phyloP scores from a whole-genome alignment of 2,888 invertebrate species.

The Drosophila demipolita region DNA sequence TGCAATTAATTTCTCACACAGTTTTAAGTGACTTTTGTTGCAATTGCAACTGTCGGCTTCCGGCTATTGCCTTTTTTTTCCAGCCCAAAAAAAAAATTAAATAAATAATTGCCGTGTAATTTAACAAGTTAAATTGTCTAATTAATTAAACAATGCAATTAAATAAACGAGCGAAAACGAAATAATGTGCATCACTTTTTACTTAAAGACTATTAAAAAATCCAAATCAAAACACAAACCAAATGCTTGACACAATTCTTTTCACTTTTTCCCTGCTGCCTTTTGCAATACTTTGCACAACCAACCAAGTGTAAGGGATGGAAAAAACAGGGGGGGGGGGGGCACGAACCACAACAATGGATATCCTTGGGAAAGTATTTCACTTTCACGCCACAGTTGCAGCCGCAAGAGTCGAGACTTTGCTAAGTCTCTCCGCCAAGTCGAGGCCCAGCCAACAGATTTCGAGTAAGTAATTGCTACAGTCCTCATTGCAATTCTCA shows the following conservation, averaged over 20 bases:
- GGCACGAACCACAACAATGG: constrained; percentile 67
- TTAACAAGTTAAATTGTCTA: constrained; percentile 18
- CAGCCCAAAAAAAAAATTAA: constrained; percentile 1
- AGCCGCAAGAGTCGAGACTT: constrained; percentile 62
- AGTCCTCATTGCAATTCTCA: constrained; percentile 51
- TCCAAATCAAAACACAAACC: constrained; percentile 57
- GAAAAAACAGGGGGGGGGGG: background rate
- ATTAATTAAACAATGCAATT: constrained; percentile 11
- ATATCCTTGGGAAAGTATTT: constrained; percentile 74
- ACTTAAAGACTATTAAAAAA: constrained; percentile 35
- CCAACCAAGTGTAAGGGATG: constrained; percentile 23
- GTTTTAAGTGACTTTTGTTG: constrained; percentile 55
- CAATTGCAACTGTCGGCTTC: constrained; percentile 3
- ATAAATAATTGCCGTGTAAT: constrained; percentile 10
- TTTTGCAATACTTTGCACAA: constrained; percentile 51
- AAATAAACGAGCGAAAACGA: background rate
- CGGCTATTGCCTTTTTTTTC: constrained; percentile 15
- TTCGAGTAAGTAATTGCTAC: constrained; percentile 76
- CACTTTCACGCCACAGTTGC: constrained; percentile 67
- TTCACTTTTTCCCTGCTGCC: constrained; percentile 19
- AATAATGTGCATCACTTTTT: constrained; percentile 18
- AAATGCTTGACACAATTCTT: constrained; percentile 69
- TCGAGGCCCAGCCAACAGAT: constrained; percentile 52
- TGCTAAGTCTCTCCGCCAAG: constrained; percentile 31
- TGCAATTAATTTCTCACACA: constrained; percentile 73